phyloP scores from a whole-genome alignment of 1,140 invertebrate species.

The Brevipalpus yothersi region DNA sequence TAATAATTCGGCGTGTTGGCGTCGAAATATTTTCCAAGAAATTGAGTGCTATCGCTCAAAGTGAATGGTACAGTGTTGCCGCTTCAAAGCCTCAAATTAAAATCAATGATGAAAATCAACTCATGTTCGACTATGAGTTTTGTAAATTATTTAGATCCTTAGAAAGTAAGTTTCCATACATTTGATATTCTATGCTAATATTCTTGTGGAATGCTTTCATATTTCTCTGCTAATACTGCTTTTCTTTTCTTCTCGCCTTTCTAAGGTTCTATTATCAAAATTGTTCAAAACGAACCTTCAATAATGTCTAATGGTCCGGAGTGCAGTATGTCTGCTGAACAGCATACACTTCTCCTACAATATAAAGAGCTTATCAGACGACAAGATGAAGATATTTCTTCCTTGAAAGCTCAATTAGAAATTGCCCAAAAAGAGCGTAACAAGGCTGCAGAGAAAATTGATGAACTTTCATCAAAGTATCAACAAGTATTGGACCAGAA shows the following conservation, averaged over 20 bases:
- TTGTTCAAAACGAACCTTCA: constrained; percentile 26
- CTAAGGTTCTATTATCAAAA: constrained; percentile 26
- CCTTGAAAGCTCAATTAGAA: constrained; percentile 25
- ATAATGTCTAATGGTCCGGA: constrained; percentile 17
- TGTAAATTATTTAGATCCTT: constrained; percentile 49
- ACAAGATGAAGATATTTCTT: constrained; percentile 44
- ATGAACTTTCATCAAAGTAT: constrained; percentile 40
- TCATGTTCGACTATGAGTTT: constrained; percentile 86
- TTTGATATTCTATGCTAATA: background rate
- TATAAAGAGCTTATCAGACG: constrained; percentile 75
- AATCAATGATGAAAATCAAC: constrained; percentile 42
- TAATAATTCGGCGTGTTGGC: constrained; percentile 71
- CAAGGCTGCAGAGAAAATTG: constrained; percentile 30
- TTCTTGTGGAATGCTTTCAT: too few relatives aligned
- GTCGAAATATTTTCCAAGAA: constrained; percentile 67
- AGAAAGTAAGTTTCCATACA: constrained; percentile 13
- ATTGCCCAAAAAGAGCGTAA: constrained; percentile 16
- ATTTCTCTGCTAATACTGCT: background rate
- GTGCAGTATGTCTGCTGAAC: constrained; percentile 19
- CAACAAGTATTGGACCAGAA: constrained; percentile 64
- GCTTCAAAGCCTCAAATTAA: constrained; percentile 74
- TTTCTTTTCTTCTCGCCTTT: constrained; percentile 12
- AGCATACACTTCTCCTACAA: constrained; percentile 36
- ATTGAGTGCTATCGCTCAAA: constrained; percentile 54
- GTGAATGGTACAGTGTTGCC: constrained; percentile 70